phyloP scores from a whole-genome alignment of 2,113 vertebrate genomes.

The Oncorhynchus tshawytscha region DNA sequence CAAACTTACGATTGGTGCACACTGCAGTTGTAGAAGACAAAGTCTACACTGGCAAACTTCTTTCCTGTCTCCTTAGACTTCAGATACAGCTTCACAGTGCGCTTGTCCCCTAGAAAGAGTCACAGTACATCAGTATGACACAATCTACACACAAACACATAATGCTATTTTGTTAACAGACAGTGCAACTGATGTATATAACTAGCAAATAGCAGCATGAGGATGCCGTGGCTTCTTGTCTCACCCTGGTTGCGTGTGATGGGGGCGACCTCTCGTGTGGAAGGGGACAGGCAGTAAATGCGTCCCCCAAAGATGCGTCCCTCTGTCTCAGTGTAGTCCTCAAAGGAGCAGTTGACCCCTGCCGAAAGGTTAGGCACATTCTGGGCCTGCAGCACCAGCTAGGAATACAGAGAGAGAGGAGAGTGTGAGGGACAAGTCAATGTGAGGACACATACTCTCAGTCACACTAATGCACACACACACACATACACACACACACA shows the following conservation, averaged over 20 bases:
- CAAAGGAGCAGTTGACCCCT: constrained; percentile 96
- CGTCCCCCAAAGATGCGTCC: constrained; percentile 82
- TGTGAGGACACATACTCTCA: constrained; percentile 11
- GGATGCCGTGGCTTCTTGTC: no score
- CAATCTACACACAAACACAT: no score
- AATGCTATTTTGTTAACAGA: no score
- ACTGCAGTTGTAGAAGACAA: constrained; percentile 98
- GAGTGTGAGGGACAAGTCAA: background rate
- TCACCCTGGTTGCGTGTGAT: constrained; percentile 88
- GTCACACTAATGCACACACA: no score
- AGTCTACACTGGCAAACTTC: constrained; percentile 93
- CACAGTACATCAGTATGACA: background rate
- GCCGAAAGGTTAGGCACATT: constrained; percentile 92
- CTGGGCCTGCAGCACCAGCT: constrained; percentile 92
- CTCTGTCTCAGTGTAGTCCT: constrained; percentile 93
- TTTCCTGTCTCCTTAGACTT: constrained; percentile 96
- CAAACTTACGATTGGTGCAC: constrained; percentile 86
- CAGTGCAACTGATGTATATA: no score
- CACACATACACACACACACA: no score
- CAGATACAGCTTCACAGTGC: constrained; percentile 88
- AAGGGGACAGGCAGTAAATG: constrained; percentile 91
- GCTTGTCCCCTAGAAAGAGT: constrained; percentile 81
- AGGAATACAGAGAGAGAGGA: background rate
- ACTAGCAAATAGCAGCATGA: no score
- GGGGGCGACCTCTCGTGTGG: constrained; percentile 84